Conservation (phyloP, 2,797 vertebrate genomes). For the Columba guinea region DNA sequence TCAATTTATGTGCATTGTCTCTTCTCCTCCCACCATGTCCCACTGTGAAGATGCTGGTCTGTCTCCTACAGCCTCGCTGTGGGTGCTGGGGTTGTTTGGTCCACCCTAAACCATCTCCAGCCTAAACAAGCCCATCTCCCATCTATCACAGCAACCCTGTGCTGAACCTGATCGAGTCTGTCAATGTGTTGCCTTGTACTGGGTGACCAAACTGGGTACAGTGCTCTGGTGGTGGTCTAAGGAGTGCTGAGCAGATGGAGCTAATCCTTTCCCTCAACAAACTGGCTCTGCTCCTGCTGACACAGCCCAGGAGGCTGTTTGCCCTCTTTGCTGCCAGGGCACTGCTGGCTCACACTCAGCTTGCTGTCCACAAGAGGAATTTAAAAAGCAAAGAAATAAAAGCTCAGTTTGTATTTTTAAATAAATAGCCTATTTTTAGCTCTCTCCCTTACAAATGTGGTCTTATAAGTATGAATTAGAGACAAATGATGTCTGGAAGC, state of each 20-base stretch:
- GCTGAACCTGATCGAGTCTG: not conserved
- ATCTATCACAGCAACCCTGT: not conserved
- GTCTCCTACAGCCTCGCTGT: not conserved
- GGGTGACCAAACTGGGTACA: not conserved
- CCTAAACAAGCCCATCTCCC: not conserved
- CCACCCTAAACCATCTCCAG: not conserved
- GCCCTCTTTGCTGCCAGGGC: not conserved
- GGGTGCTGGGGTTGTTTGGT: not conserved
- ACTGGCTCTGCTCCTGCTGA: not conserved
- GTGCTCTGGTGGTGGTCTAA: not conserved
- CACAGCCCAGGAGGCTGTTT: not conserved
- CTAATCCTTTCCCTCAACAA: not conserved
- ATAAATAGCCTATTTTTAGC: conserved; percentile 1
- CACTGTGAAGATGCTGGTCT: not conserved
- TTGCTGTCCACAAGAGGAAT: not conserved
- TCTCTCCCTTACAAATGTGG: not conserved
- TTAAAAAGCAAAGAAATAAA: not conserved
- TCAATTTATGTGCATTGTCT: not conserved
- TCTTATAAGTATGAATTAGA: not conserved
- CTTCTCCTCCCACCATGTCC: not conserved
- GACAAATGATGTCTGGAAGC: not conserved
- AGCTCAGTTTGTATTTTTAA: not conserved
- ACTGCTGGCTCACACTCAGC: not conserved
- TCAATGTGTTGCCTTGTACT: not conserved
- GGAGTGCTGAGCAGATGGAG: not conserved